Base-by-base conservation (phyloP, 2,797 vertebrate species). In the Dryobates pubescens region DNA sequence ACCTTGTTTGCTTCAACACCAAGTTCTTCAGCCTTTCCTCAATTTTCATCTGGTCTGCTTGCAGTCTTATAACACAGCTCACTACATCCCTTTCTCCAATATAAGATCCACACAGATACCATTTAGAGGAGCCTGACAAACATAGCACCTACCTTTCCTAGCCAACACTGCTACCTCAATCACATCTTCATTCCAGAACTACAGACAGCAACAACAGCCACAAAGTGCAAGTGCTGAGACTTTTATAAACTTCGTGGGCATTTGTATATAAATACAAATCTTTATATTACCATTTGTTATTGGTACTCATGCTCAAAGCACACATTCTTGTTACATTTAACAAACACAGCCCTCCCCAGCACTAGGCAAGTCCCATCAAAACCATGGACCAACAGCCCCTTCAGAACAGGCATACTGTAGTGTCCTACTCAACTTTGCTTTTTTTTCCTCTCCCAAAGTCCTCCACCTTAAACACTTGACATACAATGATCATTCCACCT, bases 251-350 rank as follows among this genome's bases (percentile, higher is more conserved):
- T 76, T 54, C 63, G 8, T 67, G 15, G 78, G 53, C 32, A 67
- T 64, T 82, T 89, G 73, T 20, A 75, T 26, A 9, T 36, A 38
- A 80, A 43, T 65, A 51, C 3, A 83, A 34, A 17, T 9, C 7
- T 38, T 65, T 47, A 61, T 7, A 34, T 65, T 41, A 47, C 26
- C 12, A 36, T 61, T 68, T 58, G 17, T 16, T 61, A 34, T 10
- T 78, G 45, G 36, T 18, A 57, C 3, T 58, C 3, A 0, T 10
- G 54, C 38, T 64, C 2, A 1, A 49, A 87, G 38, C 92, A 54
- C 10, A 59, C 38, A 53, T 51, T 75, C 27, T 54, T 5, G 3
- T 7, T 7, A 30, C 0, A 0, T 43, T 53, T 64, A 63, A 70
- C 6, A 67, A 63, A 68, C 17, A 29, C 18, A 59, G 17, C 11